These are phyloP conservation scores for Drosophila quadrilineata DNA, from an alignment of 1,140 invertebrate genomes.

Conservation along the genomic window DNA sequence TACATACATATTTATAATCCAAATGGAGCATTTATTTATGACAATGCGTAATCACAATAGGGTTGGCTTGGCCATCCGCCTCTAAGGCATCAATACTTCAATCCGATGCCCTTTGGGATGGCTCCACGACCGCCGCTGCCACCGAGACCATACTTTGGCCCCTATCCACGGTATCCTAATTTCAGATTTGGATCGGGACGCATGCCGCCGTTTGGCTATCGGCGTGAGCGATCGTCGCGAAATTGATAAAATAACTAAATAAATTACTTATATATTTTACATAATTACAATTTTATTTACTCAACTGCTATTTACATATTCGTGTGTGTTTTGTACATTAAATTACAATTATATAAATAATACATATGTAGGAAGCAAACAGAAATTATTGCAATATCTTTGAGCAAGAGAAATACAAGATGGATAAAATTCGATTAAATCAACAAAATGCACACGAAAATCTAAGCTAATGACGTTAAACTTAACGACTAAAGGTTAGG, in stretches of 20 bases:
- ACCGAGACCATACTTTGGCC: background rate
- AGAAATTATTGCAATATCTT: constrained; percentile 59
- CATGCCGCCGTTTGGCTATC: constrained; percentile 32
- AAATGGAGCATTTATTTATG: background rate
- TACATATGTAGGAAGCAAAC: constrained; percentile 53
- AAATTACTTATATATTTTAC: too few relatives aligned
- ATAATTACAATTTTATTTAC: constrained; percentile 69
- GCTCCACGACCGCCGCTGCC: constrained; percentile 10
- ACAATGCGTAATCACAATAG: constrained; percentile 12
- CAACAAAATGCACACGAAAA: constrained; percentile 57
- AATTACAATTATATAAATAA: constrained; percentile 63
- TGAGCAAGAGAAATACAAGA: background rate
- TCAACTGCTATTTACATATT: constrained; percentile 67
- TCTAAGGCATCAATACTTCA: constrained; percentile 12
- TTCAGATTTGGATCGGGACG: constrained; percentile 5
- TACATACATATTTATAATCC: background rate
- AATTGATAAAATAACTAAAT: constrained; percentile 25
- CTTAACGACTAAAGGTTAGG: constrained; percentile 50
- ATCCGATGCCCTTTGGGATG: constrained; percentile 26
- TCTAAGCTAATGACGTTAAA: constrained; percentile 52
- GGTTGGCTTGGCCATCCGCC: too few relatives aligned
- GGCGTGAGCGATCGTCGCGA: constrained; percentile 28
- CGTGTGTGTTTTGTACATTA: constrained; percentile 71
- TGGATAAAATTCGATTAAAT: constrained; percentile 58
- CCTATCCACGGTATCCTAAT: background rate